Base-by-base conservation (phyloP, 2,888 invertebrate species). In the Muschampia staudingeri region DNA sequence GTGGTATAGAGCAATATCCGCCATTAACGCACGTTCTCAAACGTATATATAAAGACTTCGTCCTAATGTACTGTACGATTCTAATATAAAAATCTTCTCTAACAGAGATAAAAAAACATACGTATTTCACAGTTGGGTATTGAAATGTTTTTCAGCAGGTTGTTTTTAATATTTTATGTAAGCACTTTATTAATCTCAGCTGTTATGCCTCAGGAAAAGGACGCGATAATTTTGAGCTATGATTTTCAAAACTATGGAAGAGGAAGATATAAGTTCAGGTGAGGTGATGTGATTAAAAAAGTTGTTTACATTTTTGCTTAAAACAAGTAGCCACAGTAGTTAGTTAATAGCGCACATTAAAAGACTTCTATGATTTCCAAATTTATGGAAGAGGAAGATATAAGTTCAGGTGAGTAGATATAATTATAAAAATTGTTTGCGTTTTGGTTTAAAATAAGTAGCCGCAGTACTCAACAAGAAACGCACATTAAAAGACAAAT, bases 211-310 rank as follows among this genome's bases (percentile, higher is more conserved):
- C 12, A 7, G 12, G 71, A 72, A 25, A 44, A 72, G 9, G 30
- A 44, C 19, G 42, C 71, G 25, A 16, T 25, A 12, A 72, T 72
- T 44, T 44, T 72, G 16, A 72, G 19, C 2, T 44, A 72, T 30
- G 48, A 72, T 48, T 72, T 48, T 30, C 14, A 72, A 72, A 72
- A 30, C 16, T 7, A 44, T 48, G 72, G 72, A 6, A 25, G 30
- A n/a, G 72, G 72, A 72, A 72, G 19, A 9, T 72, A 72, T 30
- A 44, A 44, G 30, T 48, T 48, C 14, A 72, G 48, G 72, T 72
- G 44, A 48, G 72, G 7, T 19, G 2, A 25, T n/a, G 11, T 71
- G 11, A 42, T 30, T n/a, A 19, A 9, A 37, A 40, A 40, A n/a
- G 0, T 40, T n/a, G 3, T 37, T 12, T 34, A 69, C 67, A 69